These are phyloP conservation scores for Psix sp. DNA, from an alignment of 1,140 invertebrate genomes.

Conservation along the genomic window DNA sequence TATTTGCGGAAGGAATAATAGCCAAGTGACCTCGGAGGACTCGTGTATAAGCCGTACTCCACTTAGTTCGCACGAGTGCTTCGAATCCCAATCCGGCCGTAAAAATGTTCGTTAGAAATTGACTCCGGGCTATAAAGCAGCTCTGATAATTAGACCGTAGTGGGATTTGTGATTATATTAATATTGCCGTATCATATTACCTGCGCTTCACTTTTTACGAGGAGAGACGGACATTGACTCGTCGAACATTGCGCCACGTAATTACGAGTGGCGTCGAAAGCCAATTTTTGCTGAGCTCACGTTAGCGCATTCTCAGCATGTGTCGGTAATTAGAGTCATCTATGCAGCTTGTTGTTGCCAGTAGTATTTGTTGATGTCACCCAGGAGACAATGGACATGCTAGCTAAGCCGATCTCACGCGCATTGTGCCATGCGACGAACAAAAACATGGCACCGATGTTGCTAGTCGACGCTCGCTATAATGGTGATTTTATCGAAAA, in stretches of 20 bases:
- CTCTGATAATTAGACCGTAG: constrained; percentile 32
- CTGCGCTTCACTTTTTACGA: constrained; percentile 13
- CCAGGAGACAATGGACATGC: constrained; percentile 64
- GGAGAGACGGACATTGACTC: constrained; percentile 12
- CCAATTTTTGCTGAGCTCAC: constrained; percentile 26
- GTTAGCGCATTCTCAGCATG: constrained; percentile 29
- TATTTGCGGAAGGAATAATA: constrained; percentile 16
- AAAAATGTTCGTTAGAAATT: constrained; percentile 55
- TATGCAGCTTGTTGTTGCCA: constrained; percentile 48
- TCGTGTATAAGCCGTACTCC: constrained; percentile 16
- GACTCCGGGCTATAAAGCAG: constrained; percentile 21
- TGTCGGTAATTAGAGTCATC: constrained; percentile 53
- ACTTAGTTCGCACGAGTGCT: constrained; percentile 16
- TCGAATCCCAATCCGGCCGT: constrained; percentile 15
- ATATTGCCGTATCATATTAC: constrained; percentile 11
- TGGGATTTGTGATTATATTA: constrained; percentile 26
- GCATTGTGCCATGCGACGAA: constrained; percentile 49
- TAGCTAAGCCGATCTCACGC: constrained; percentile 60
- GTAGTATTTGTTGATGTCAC: constrained; percentile 53
- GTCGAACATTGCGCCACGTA: constrained; percentile 14
- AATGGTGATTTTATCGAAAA: constrained; percentile 70
- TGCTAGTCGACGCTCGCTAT: constrained; percentile 53
- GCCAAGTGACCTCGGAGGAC: neutral
- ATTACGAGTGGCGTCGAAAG: constrained; percentile 19
- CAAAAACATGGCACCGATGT: constrained; percentile 49